Evolutionary conservation across 2,797 vertebrate genomes (phyloP).

Genomic region (Catostomus latipinnis): DNA sequence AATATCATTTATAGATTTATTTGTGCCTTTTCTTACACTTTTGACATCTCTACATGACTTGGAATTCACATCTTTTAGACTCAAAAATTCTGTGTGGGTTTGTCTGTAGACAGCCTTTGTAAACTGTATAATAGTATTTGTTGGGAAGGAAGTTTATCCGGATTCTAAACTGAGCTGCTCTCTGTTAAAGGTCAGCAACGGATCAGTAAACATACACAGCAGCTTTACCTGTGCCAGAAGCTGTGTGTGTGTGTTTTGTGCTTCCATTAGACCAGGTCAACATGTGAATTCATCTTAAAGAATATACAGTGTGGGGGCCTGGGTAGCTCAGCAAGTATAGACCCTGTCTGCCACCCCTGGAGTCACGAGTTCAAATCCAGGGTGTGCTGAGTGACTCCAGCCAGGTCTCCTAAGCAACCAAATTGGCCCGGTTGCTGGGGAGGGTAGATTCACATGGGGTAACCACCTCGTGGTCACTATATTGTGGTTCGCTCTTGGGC

Average conservation of each 20-base stretch:
- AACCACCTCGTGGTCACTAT: no score
- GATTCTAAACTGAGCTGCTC: neutral
- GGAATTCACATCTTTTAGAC: no score
- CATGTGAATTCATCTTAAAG: neutral
- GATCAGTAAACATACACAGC: neutral
- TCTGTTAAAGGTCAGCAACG: neutral
- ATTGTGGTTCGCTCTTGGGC: no score
- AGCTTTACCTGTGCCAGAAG: neutral
- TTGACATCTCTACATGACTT: neutral
- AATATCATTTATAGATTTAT: constrained; percentile 39
- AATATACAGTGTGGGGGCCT: constrained; percentile 4
- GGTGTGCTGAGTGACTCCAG: no score
- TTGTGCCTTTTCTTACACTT: neutral
- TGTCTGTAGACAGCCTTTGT: neutral
- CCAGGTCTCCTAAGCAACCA: no score
- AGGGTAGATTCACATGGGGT: no score
- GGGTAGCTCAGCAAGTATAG: no score
- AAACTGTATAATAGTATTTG: neutral
- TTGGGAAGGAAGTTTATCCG: neutral
- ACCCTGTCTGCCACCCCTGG: no score
- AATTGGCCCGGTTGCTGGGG: no score
- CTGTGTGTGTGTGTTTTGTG: neutral
- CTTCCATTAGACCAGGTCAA: neutral
- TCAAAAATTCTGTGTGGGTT: neutral
- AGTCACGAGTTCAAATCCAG: no score